Evolutionary conservation across 2,113 vertebrate species (phyloP).

Genomic region (Hystrix brachyura): DNA sequence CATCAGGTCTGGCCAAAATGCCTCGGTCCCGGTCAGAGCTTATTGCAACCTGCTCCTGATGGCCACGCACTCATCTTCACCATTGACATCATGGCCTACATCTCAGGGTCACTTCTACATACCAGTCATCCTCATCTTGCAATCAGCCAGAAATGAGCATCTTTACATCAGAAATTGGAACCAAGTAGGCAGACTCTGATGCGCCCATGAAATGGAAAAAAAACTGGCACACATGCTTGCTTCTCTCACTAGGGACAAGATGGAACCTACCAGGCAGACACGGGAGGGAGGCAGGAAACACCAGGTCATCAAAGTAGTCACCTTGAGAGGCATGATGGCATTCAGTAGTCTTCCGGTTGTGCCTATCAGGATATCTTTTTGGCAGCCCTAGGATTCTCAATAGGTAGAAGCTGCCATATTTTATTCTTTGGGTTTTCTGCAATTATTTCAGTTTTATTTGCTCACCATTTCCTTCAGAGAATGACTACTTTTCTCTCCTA

Average conservation of each 20-base stretch:
- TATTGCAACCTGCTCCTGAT: not conserved
- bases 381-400: not conserved
- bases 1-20: not conserved
- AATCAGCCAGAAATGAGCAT: not conserved
- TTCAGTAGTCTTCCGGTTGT: not conserved
- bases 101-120: rapidly evolving
- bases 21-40: not conserved
- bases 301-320: not conserved
- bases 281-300: not conserved
- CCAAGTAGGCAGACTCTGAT: not conserved
- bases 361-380: not conserved
- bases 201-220: not conserved
- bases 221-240: not conserved
- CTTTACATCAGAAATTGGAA: not conserved
- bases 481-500: not conserved
- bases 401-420: not conserved
- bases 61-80: not conserved
- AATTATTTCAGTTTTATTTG: not conserved
- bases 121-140: not conserved
- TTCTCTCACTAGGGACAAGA: not conserved
- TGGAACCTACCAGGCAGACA: not conserved
- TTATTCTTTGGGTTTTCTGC: not conserved
- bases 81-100: not conserved
- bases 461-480: not conserved
- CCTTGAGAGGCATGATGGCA: not conserved